Evolutionary conservation across 2,888 invertebrate genomes (phyloP), one percentile per base, ranked within the genome.

Genomic region (Geotrupes spiniger): DNA sequence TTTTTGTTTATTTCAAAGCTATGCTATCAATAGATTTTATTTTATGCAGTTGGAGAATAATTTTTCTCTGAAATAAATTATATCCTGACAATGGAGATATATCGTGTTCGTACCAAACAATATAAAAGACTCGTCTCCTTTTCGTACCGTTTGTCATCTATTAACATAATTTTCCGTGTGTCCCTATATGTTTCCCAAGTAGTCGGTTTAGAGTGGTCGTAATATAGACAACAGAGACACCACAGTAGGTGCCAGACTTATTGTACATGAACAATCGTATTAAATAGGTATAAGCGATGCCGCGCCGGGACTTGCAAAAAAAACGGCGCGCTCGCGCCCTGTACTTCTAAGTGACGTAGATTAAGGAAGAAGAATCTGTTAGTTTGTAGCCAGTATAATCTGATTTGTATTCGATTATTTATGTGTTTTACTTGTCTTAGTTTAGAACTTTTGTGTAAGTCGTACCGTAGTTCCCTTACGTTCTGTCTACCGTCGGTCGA

Each of bases 171-270:
- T n/a, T n/a, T n/a, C n/a, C n/a, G n/a, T n/a, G n/a, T n/a, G n/a
- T n/a, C n/a, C n/a, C n/a, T n/a, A n/a, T 21, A 21, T 3, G 21
- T 21, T 21, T 21, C 21, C 21, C 21, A 4, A 4, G 3, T 6
- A 21, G 6, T 21, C 21, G 21, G 33, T 33, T 33, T 33, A 33
- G 33, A 33, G 33, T 33, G 33, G 33, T 10, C 33, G 33, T 48
- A 36, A 45, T 31, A 55, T 48, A 44, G 21, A 21, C 21, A 55
- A 52, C 57, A 49, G 52, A 54, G 53, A 56, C 55, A 57, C 55
- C 55, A 57, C 29, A 50, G 28, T 45, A 54, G 57, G 57, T 57
- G 57, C 57, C 56, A 56, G 52, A 54, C 43, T 36, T 45, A 40
- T 39, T 50, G 46, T 50, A 50, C 40, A 50, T 50, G 50, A 50